Conservation (phyloP, 2,113 vertebrate genomes). For the Pseudopipra pipra region DNA sequence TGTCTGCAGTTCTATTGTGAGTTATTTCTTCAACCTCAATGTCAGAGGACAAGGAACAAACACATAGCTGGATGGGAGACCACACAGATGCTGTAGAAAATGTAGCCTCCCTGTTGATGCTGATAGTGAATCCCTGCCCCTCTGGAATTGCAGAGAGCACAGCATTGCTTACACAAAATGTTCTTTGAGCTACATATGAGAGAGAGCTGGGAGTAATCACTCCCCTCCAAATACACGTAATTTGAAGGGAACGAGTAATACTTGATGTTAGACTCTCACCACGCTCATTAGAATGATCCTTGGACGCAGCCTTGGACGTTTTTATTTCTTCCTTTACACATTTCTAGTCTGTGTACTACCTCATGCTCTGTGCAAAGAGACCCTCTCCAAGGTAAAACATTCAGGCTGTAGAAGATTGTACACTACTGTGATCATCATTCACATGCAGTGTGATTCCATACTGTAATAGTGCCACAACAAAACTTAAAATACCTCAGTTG, state of each 20-base stretch:
- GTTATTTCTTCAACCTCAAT: not conserved
- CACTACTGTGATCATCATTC: not conserved
- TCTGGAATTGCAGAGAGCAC: not conserved
- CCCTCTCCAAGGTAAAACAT: not conserved
- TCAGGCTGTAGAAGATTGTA: not conserved
- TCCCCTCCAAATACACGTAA: not conserved
- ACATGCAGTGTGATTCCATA: not conserved
- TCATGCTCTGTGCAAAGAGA: not conserved
- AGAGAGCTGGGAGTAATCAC: not conserved
- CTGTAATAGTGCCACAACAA: not conserved
- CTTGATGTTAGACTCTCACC: not conserved
- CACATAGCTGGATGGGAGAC: not conserved
- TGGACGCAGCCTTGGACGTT: not conserved
- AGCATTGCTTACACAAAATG: not conserved
- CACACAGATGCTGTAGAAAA: not conserved
- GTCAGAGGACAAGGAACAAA: not conserved
- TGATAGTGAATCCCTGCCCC: not conserved
- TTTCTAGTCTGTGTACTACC: not conserved
- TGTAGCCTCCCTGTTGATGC: not conserved
- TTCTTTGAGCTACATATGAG: not conserved
- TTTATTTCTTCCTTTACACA: not conserved
- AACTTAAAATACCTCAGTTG: not conserved
- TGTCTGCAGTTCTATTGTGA: not conserved
- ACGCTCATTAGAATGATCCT: not conserved
- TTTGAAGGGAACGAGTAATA: not conserved